Base-by-base conservation (phyloP, 2,888 invertebrate species). In the Pseudococcus viburni region DNA sequence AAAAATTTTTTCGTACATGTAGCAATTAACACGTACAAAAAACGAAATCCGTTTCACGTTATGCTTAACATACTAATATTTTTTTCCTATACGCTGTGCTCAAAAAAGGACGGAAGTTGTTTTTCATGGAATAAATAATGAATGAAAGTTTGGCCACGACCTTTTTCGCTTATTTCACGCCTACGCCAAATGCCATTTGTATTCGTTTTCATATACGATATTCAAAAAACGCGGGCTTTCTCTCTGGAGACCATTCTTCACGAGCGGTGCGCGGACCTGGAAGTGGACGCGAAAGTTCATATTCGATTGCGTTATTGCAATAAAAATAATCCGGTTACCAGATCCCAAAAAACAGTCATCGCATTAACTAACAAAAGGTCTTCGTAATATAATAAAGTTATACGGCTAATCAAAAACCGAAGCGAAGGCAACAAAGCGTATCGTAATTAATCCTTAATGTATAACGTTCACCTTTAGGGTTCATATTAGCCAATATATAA, bases 121-220 rank as follows among this genome's bases (percentile, higher is more conserved):
- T 73, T 73, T 73, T 73, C 73, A 73, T 73, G 33, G 73, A 73
- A 73, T 73, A 73, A 73, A 73, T 73, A 73, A 73, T 73, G 73
- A 73, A 73, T 73, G 33, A 73, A 73, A 73, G 73, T 73, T 73
- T 73, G 73, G 73, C 33, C 73, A 73, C 80, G 39, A 83, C 80
- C 80, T 83, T 83, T 83, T 83, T 46, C 42, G 80, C 80, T 42
- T 83, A 83, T 83, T 83, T 46, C 42, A 83, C 42, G 80, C 42
- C 80, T 42, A 83, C 73, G 73, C 73, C 73, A 39, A 73, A 17
- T 73, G 73, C 73, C 73, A 73, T 33, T 73, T 73, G 80, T 83
- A 83, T 19, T 26, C 80, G 80, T 83, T 83, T 39, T 19, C 8
- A 9, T 42, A 9, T 42, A 33, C 1, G 42, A 80, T 80, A 83